phyloP scores from a whole-genome alignment of 2,797 vertebrate genomes.

The Eptatretus atami region DNA sequence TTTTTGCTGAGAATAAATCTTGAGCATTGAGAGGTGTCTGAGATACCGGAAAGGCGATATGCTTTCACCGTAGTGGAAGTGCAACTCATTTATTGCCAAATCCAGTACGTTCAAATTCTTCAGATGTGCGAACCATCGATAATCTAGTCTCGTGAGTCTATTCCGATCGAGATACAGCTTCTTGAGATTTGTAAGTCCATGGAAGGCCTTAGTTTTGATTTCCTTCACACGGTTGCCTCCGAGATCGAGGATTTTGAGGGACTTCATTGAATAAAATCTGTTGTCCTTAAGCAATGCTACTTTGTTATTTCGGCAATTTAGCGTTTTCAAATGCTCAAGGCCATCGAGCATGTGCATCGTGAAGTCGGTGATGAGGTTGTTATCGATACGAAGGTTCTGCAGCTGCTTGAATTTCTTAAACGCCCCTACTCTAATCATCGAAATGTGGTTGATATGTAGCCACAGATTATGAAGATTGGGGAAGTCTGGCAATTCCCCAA shows the following conservation, averaged over 20 bases:
- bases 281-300: not conserved
- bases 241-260: not conserved
- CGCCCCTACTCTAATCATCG: not conserved
- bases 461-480: not conserved
- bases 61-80: conserved; percentile 12
- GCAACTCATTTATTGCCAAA: conserved; percentile 19
- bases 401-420: not conserved
- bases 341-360: not conserved
- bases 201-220: too few species aligned
- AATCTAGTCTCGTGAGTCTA: too few species aligned
- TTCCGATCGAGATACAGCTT: too few species aligned
- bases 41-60: conserved; percentile 26
- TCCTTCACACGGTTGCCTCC: not conserved
- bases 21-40: conserved; percentile 19
- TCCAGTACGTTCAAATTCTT: conserved; percentile 21
- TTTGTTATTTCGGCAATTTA: not conserved
- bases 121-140: not conserved
- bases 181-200: too few species aligned
- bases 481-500: not conserved
- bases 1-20: conserved; percentile 20
- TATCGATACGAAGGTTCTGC: not conserved
- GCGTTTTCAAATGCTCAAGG: conserved; percentile 2
- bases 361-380: conserved; percentile 6
- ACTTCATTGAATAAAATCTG: not conserved
- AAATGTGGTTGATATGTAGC: conserved; percentile 5